Percentiles rank a stretch among this genome's conserved stretches.
These are phyloP conservation scores for Limnephilus lunatus DNA, from an alignment of 2,888 invertebrate species.

Conservation along the genomic window DNA sequence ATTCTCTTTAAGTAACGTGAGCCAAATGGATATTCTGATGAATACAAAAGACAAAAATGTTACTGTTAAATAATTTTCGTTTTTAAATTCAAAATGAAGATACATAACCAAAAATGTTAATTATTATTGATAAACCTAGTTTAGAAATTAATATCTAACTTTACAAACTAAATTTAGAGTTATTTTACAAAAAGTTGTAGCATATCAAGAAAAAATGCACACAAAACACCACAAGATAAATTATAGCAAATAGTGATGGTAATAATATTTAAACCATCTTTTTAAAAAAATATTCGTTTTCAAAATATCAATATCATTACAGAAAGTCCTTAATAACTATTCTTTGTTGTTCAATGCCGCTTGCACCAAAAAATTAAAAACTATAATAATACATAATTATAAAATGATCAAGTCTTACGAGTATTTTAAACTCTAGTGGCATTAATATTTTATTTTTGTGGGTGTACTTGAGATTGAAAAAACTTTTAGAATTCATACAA, in stretches of 20 bases:
- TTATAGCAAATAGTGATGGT: neutral
- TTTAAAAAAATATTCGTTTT: neutral
- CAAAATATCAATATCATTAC: neutral
- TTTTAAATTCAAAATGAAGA: neutral
- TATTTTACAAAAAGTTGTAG: neutral
- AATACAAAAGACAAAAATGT: neutral
- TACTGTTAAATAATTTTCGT: neutral
- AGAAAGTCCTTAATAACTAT: neutral
- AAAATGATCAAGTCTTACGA: neutral
- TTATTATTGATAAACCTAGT: neutral
- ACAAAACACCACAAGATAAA: neutral
- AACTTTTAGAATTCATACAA: neutral
- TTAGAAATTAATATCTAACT: neutral
- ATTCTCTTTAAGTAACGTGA: neutral
- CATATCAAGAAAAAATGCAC: neutral
- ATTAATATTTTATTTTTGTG: neutral
- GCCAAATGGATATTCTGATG: neutral
- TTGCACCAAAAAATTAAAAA: neutral
- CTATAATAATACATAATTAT: neutral
- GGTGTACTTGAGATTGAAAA: neutral
- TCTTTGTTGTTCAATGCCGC: neutral
- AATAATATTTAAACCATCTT: neutral
- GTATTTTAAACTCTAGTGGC: neutral
- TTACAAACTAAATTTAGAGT: constrained; percentile 2
- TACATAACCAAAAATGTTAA: neutral